Base-by-base conservation (phyloP, 2,797 vertebrate genomes). In the Lutjanus campechanus region DNA sequence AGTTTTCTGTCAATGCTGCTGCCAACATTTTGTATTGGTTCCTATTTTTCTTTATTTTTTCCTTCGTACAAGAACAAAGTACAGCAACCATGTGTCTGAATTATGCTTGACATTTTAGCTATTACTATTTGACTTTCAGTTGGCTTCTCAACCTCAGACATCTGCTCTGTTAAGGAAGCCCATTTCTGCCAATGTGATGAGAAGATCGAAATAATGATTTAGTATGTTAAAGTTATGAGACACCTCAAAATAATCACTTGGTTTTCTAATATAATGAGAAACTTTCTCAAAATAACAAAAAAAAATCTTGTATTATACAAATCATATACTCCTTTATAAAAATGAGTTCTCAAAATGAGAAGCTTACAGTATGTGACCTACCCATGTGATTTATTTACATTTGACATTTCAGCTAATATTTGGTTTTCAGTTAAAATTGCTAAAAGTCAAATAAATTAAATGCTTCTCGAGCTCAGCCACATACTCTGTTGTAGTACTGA, bases 331-430 rank as follows among this genome's bases (percentile, higher is more conserved):
- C 29, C 29, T 36, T 36, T 36, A 36, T 36, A 36, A 36, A 36
- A 36, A 36, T 36, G 29, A 36, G 29, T 36, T 36, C 29, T 36
- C 29, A 36, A 36, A 36, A 36, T 36, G 29, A 36, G 29, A 36
- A 36, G 29, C 29, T 36, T 22, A 41, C 11, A 43, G 62, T 36
- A 36, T 36, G 29, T 4, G 29, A 36, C 4, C 5, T 20, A 46
- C 73, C 51, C 43, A 40, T 70, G 36, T 47, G 73, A 72, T 87
- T 64, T 36, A 75, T 64, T 64, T 65, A 63, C n/a, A 13, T 43
- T 50, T 68, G 15, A 80, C 41, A 36, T 63, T 63, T 62, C 2
- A 47, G 68, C 36, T 67, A n/a, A 29, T 47, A 16, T 54, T 75
- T 40, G 5, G 10, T 13, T 74, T 65, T 25, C 12, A 19, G 7